A percentile compares a stretch with the other conserved stretches of the same genome.
These are phyloP conservation scores for Lithophane leautieri DNA, from an alignment of 2,888 invertebrate genomes.

Conservation along the genomic window DNA sequence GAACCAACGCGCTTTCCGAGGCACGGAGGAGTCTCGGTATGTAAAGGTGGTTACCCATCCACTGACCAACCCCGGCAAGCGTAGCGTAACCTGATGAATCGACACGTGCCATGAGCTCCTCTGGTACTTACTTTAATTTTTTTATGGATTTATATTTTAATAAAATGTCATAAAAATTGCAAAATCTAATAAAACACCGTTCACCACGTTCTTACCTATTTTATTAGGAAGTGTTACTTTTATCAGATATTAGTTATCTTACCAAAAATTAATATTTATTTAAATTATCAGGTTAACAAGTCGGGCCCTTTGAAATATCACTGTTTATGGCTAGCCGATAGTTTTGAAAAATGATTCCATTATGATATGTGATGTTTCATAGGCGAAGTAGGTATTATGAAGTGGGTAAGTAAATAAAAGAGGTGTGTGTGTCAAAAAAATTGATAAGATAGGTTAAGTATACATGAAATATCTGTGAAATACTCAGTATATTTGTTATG, in stretches of 20 bases:
- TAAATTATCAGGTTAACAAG: slow-evolving; percentile 34
- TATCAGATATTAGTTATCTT: slow-evolving; percentile 35
- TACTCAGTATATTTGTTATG: neutral
- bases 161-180: neutral
- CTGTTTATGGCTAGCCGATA: slow-evolving; percentile 2
- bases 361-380: slow-evolving; percentile 29
- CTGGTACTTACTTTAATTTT: neutral
- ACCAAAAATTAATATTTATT: slow-evolving; percentile 28
- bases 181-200: neutral
- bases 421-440: slow-evolving; percentile 24
- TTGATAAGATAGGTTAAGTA: slow-evolving; percentile 15
- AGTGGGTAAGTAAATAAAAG: slow-evolving; percentile 24
- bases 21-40: too few species aligned
- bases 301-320: slow-evolving; percentile 41
- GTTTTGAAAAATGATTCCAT: slow-evolving; percentile 33
- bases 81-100: too few species aligned
- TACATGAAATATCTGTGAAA: neutral
- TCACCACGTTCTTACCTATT: neutral
- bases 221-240: neutral
- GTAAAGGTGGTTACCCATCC: too few species aligned
- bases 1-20: too few species aligned
- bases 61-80: too few species aligned
- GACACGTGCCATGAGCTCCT: too few species aligned
- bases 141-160: neutral
- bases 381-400: slow-evolving; percentile 14